Percentiles rank a stretch among this genome's conserved stretches.
Conservation (phyloP, 2,888 invertebrate species). For the Cheilosia impressa region DNA sequence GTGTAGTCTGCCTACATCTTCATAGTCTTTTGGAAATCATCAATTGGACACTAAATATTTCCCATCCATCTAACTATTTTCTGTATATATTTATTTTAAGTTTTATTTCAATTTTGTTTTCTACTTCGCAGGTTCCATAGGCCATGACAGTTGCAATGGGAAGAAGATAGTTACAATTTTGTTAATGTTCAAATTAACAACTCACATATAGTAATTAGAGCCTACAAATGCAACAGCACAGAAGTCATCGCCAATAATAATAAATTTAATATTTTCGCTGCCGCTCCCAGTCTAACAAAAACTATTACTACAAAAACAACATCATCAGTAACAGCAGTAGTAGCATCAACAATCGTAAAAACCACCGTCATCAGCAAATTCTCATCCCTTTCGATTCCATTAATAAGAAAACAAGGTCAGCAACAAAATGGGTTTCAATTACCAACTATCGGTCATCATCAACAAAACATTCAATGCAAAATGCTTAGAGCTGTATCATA, state of each 20-base stretch:
- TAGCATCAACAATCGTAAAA: constrained; percentile 40
- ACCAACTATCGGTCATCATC: constrained; percentile 26
- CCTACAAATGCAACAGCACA: constrained; percentile 68
- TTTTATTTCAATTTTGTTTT: constrained; percentile 18
- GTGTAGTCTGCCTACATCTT: no score
- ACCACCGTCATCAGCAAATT: constrained; percentile 32
- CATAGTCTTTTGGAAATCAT: no score
- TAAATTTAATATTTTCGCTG: constrained; percentile 38
- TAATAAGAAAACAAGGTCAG: constrained; percentile 27
- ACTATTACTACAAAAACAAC: constrained; percentile 29
- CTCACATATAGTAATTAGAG: constrained; percentile 68
- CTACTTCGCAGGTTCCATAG: constrained; percentile 87
- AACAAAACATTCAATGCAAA: constrained; percentile 22
- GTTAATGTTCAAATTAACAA: constrained; percentile 75
- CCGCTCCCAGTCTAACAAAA: constrained; percentile 25
- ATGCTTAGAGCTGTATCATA: neutral
- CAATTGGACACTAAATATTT: no score
- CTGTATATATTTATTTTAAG: no score
- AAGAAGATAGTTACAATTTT: constrained; percentile 76
- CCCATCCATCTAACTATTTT: no score
- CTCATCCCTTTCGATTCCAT: constrained; percentile 43
- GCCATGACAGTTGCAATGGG: constrained; percentile 89
- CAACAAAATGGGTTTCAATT: constrained; percentile 72
- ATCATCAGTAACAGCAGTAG: constrained; percentile 28
- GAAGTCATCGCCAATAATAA: constrained; percentile 65